Base-by-base conservation (phyloP, 2,113 vertebrate genomes). In the Zapus hudsonius region DNA sequence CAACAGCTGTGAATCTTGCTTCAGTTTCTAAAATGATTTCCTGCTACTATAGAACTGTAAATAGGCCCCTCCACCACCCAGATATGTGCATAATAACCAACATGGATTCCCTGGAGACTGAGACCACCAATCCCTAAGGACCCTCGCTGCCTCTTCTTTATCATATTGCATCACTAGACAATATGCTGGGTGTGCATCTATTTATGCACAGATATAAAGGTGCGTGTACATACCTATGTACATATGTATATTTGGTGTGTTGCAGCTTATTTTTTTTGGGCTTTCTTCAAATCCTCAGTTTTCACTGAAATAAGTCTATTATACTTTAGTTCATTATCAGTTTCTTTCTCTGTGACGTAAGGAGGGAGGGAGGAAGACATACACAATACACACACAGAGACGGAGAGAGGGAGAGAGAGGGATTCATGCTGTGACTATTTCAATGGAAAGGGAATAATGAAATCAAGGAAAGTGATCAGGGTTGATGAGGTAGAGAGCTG, bases 281-380 rank as follows among this genome's bases (percentile, higher is more conserved):
- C 9, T 0, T 38, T 40, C 59, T 63, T 83, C 72, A 7, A 1
- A 7, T 36, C 5, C 27, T 42, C 17, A 63, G 29, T 31, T 57
- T 25, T 93, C 17, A 79, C 33, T 47, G 9, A 87, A 76, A 12
- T 47, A 33, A 80, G 25, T 47, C 3, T 52, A 44, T 23, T 13
- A 82, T 78, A n/a, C 16, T 52, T 42, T 66, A 38, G 27, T n/a
- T 40, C 40, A 1, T 13, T 5, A 27, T 12, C 36, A 15, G 3
- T 22, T 42, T 70, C n/a, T 57, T 76, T 92, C 66, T 82, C 33
- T 66, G 9, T 86, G 22, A 44, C 33, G 17, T 3, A 40, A 87
- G 17, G 0, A 17, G n/a, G 63, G n/a, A 9, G 25, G n/a, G 0
- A 72, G 2, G n/a, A n/a, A n/a, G n/a, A n/a, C n/a, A n/a, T 64